A percentile compares a stretch with the other conserved stretches of the same genome.
Conservation (phyloP, 2,797 vertebrate genomes). For the Myotis pilosus region DNA sequence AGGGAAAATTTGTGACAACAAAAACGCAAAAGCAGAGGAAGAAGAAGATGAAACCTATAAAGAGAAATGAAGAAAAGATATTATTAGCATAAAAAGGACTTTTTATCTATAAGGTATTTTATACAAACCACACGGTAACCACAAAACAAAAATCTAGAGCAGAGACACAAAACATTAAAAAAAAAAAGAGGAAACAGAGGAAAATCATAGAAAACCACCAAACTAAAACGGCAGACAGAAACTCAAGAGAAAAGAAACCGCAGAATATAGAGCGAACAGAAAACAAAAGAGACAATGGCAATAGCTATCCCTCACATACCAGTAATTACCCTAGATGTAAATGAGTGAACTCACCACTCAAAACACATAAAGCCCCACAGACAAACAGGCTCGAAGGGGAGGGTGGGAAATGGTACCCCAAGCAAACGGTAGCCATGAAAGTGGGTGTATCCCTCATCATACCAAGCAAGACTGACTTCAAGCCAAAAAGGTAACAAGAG, state of each 20-base stretch:
- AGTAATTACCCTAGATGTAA: not conserved
- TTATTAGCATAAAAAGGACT: not conserved
- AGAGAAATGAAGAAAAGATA: not conserved
- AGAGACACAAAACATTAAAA: not conserved
- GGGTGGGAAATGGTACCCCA: not conserved
- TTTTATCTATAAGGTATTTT: not conserved
- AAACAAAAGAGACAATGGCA: not conserved
- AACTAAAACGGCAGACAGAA: not conserved
- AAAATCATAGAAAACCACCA: not conserved
- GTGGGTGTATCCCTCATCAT: not conserved
- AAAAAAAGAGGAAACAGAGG: not conserved
- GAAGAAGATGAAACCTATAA: not conserved
- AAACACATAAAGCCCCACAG: not conserved
- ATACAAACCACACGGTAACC: not conserved
- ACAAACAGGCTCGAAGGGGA: not conserved
- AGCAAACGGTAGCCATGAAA: not conserved
- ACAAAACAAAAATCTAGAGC: not conserved
- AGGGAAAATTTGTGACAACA: not conserved
- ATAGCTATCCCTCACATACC: not conserved
- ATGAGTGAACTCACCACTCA: not conserved
- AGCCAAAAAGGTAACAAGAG: not conserved
- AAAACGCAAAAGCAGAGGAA: too few relatives aligned
- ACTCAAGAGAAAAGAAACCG: not conserved
- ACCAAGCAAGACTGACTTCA: not conserved
- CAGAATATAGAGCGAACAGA: not conserved